phyloP scores from a whole-genome alignment of 2,113 vertebrate genomes.

The Siniperca chuatsi region DNA sequence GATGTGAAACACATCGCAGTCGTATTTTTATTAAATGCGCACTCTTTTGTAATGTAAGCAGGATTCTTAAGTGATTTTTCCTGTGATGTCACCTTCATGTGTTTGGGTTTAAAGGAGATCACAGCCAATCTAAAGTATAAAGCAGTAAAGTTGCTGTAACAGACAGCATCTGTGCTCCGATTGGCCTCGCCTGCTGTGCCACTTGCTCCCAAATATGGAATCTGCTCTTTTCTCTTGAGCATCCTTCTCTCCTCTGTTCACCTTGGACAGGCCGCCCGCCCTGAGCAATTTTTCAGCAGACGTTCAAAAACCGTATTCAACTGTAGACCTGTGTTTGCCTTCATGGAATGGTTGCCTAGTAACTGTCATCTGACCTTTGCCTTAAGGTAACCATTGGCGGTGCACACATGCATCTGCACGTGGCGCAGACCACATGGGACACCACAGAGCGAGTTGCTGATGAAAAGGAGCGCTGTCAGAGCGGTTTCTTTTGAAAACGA shows the following conservation, averaged over 20 bases:
- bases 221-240: background rate
- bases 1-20: background rate
- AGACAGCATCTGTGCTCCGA: background rate
- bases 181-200: background rate
- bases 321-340: conserved; percentile 3
- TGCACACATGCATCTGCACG: background rate
- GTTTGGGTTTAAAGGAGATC: background rate
- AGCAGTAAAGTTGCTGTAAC: background rate
- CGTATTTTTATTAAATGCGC: background rate
- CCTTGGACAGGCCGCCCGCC: background rate
- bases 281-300: background rate
- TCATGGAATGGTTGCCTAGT: conserved; percentile 40
- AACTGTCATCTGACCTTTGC: conserved; percentile 49
- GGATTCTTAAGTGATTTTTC: background rate
- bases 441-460: background rate
- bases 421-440: background rate
- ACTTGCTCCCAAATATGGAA: background rate
- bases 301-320: conserved; percentile 2
- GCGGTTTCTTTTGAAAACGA: conserved; percentile 11
- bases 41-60: background rate
- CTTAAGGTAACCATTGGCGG: background rate
- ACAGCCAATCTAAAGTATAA: background rate
- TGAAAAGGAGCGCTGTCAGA: conserved; percentile 35
- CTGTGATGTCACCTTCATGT: background rate
- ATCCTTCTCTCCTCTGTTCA: background rate